Evolutionary conservation across 2,888 invertebrate genomes (phyloP), one percentile per base, ranked within the genome.

Genomic region (Calameuta filiformis): DNA sequence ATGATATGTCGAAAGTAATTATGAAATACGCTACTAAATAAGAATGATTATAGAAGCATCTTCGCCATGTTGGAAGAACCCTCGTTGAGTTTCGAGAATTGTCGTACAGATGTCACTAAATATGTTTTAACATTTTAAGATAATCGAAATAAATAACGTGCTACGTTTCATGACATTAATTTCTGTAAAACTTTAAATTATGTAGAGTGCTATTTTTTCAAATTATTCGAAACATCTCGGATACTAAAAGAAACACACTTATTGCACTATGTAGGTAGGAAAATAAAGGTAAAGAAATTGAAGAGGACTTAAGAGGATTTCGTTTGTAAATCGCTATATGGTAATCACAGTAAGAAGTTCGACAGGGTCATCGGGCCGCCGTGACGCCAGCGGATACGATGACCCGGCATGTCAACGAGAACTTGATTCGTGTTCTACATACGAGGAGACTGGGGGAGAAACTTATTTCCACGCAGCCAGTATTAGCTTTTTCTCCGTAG

Each of bases 331-430:
- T 69, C 88, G 86, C 82, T 86, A 89, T 90, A 56, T 56, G 90
- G 81, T 88, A 89, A 90, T 90, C 79, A 79, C 80, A 81, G 80
- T 77, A 80, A 79, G 81, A 85, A 87, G 89, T 88, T 91, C 88
- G 87, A 80, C 83, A 83, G 87, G 90, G 90, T 91, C 90, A 87
- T 80, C 85, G 82, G 88, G 89, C 86, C 87, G 83, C 73, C 76
- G 80, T 90, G 90, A 90, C 90, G 90, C 89, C 88, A 90, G 86
- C 90, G 91, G 91, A 91, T 91, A 87, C 89, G 88, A 85, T 87
- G 90, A 90, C 89, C 90, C 89, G 84, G 77, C 78, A 75, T 75
- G 78, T 75, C 75, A 73, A 75, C 77, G 69, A 68, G 31, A 71
- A 71, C 33, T 71, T 34, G 31, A 71, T 33, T 71, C 31, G 71